A percentile compares a stretch with the other conserved stretches of the same genome.
Evolutionary conservation across 2,888 invertebrate species (phyloP).

Genomic region (Eilema griseolum): DNA sequence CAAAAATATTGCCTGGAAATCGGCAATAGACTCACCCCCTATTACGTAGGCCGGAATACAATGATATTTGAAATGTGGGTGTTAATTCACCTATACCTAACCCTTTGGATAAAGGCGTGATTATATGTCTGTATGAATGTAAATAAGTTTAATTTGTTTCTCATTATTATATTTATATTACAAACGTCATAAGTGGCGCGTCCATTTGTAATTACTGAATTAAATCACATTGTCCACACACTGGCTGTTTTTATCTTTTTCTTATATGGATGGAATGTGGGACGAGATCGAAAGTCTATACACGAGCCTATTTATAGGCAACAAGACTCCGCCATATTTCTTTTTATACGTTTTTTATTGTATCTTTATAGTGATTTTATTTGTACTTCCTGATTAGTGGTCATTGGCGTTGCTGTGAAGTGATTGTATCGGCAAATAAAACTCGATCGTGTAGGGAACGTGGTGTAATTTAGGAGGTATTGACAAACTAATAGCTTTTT

Average conservation of each 20-base stretch:
- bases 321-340: slow-evolving; percentile 40
- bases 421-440: slow-evolving; percentile 11
- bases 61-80: too few species aligned
- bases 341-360: slow-evolving; percentile 5
- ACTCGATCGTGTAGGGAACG: slow-evolving; percentile 3
- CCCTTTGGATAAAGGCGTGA: too few species aligned
- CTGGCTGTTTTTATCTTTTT: background rate
- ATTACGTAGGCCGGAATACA: too few species aligned
- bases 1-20: too few species aligned
- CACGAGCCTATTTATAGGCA: slow-evolving; percentile 62
- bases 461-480: slow-evolving; percentile 2
- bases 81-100: too few species aligned
- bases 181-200: slow-evolving; percentile 1
- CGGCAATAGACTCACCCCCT: too few species aligned
- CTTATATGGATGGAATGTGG: slow-evolving; percentile 10
- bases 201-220: slow-evolving; percentile 35
- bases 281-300: slow-evolving; percentile 60
- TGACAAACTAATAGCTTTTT: background rate
- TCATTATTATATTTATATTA: background rate
- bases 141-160: background rate
- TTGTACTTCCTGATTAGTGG: slow-evolving; percentile 18
- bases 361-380: slow-evolving; percentile 11
- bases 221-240: slow-evolving; percentile 33
- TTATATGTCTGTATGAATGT: too few species aligned
- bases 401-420: slow-evolving; percentile 18